Evolutionary conservation across 2,113 vertebrate genomes (phyloP), one percentile per base, ranked within the genome.

Genomic region (Procapra przewalskii): DNA sequence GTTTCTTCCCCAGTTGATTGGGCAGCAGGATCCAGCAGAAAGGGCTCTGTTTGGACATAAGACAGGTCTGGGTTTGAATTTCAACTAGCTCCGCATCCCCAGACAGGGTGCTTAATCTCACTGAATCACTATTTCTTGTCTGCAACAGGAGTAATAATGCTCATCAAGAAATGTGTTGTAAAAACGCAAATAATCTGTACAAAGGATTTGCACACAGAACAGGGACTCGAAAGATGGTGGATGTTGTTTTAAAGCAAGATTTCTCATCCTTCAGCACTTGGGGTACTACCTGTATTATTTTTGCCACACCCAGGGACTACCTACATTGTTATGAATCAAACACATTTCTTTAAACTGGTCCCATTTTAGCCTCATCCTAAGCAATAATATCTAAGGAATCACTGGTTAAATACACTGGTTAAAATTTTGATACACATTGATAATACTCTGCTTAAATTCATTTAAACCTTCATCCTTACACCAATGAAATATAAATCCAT

Each of bases 51-150:
- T 1, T 79, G 67, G 36, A 36, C 80, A 29, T 80, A 31, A 55
- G 84, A 31, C 0, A 1, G 43, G 29, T 36, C 60, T 71, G 84
- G 36, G 48, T 64, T 23, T 71, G 21, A 79, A 27, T 67, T 29
- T n/a, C 1, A 9, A 25, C 21, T 1, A 14, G 10, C 5, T 62
- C 71, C 10, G 7, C 15, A 40, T 7, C 19, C 60, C 14, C 2
- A 1, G 71, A 36, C 62, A 43, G 31, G 45, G 21, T 36, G 75
- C 54, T 62, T 64, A 7, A n/a, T 88, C 71, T 71, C 27, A 17
- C 48, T 9, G 45, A 82, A 36, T 67, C 4, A 3, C 36, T 0
- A 0, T 52, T 52, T 95, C 79, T 67, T 16, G 10, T 60, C 87
- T 48, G 45, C 91, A 83, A 21, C 36, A 84, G 36, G 43, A 80